These are phyloP conservation scores for Brachionus sp. DNA, from an alignment of 1,140 invertebrate genomes.

Conservation along the genomic window DNA sequence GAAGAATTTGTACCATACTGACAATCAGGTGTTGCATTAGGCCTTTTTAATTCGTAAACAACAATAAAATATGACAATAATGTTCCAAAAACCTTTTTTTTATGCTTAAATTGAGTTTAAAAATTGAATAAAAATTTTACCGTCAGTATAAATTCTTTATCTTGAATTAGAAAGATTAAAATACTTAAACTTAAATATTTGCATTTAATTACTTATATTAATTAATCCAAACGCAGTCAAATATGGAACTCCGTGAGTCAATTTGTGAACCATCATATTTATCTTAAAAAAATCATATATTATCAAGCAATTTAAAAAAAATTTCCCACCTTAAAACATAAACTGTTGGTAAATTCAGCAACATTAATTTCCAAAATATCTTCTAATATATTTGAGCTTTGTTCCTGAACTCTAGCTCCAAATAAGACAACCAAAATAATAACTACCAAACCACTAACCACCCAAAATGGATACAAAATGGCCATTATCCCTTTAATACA, in stretches of 20 bases:
- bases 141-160: constrained; percentile 13
- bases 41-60: neutral
- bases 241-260: neutral
- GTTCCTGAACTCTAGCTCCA: neutral
- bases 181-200: neutral
- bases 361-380: neutral
- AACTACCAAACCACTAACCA: neutral
- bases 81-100: constrained; percentile 8
- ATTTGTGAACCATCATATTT: neutral
- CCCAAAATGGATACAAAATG: constrained; percentile 30
- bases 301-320: neutral
- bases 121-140: neutral
- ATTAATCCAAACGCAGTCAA: neutral
- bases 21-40: neutral
- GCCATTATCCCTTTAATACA: constrained; percentile 3
- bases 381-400: neutral
- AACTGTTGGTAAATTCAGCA: constrained; percentile 17
- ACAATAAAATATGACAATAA: constrained; percentile 22
- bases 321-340: constrained; percentile 27
- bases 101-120: neutral
- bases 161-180: neutral
- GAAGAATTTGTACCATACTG: neutral
- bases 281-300: neutral
- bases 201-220: neutral
- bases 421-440: neutral